Evolutionary conservation across 2,888 invertebrate species (phyloP), one percentile per base, ranked within the genome.

Genomic region (Pollenia labialis): DNA sequence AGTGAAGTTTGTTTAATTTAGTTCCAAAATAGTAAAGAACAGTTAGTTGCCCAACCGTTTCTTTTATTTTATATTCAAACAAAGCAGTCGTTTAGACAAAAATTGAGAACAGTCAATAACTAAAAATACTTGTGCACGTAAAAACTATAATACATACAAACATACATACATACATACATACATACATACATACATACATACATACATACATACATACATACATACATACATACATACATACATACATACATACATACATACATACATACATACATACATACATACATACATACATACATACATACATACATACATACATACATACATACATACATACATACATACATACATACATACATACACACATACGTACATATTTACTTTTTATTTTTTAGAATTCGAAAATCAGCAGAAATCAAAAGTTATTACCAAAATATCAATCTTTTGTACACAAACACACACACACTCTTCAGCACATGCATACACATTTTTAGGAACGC

Each of bases 91-190:
- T 46, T 60, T 69, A 68, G 68, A 72, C 79, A 52, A 64, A 72
- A 84, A 77, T 84, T 66, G 64, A 77, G 76, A 87, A 77, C 87
- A 84, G 84, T 81, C 87, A 81, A 86, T 71, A 86, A 81, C 40
- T 54, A 74, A 52, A 74, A 71, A 16, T 48, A 52, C 54, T 16
- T 50, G 16, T 50, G 32, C 6, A 32, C 4, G 32, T 32, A 32
- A 32, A 32, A 4, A 32, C 32, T 32, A n/a, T n/a, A n/a, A n/a
- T 23, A 23, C 32, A n/a, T n/a, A 44, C 3, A 56, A 9, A 52
- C 7, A 54, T 69, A 32, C 40, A 32, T 2, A 23, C 23, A 23
- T 18, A 18, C 18, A 18, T 18, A 18, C 18, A 1, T 23, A 23
- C 32, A n/a, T n/a, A 44, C 3, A 56, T 14, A 52, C 7, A 54